These are phyloP conservation scores for Synaphobranchus kaupii DNA, from an alignment of 2,797 vertebrate species.

Conservation along the genomic window DNA sequence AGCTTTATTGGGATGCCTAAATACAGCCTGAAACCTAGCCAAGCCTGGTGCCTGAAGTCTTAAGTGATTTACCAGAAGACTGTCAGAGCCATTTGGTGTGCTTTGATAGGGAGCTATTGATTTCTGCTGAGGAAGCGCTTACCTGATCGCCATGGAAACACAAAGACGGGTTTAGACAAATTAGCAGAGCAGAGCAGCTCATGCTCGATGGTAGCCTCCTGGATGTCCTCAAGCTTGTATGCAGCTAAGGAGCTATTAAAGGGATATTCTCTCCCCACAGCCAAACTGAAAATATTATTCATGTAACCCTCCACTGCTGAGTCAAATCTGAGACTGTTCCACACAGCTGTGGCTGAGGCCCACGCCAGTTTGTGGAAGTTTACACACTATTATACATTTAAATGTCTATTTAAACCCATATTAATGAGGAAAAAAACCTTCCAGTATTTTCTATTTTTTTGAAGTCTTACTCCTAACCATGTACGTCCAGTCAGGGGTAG, in stretches of 20 bases:
- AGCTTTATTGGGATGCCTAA: background rate
- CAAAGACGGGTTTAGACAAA: background rate
- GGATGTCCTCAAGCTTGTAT: background rate
- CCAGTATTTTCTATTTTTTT: background rate
- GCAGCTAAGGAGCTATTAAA: background rate
- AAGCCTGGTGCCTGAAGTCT: background rate
- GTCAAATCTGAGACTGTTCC: background rate
- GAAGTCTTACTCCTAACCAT: background rate
- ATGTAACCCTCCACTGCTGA: background rate
- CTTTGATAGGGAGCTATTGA: background rate
- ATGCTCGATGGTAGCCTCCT: background rate
- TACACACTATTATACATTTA: background rate
- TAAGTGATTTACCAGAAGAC: background rate
- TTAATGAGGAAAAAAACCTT: background rate
- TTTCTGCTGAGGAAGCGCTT: background rate
- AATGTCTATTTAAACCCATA: background rate
- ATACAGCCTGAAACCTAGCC: background rate
- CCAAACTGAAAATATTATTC: background rate
- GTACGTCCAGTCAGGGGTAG: background rate
- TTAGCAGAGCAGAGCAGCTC: background rate
- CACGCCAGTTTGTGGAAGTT: background rate
- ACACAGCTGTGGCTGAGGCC: background rate
- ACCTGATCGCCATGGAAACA: conserved; percentile 18
- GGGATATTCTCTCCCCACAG: background rate
- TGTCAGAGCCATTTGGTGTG: background rate